A percentile compares a stretch with the other conserved stretches of the same genome.
phyloP scores from a whole-genome alignment of 2,797 vertebrate species.

The Galaxias olidus region DNA sequence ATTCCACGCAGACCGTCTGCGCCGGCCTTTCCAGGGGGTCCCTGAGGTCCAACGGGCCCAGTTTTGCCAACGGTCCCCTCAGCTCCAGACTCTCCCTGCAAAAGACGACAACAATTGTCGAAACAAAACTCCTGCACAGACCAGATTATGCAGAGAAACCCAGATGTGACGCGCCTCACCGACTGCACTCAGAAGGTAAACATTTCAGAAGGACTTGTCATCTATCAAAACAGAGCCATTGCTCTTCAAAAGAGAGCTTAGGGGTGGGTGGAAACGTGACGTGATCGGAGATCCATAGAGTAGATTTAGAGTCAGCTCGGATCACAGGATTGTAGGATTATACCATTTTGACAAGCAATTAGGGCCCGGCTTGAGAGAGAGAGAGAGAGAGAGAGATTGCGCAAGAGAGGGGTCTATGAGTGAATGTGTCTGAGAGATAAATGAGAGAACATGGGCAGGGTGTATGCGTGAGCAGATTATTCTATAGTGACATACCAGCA shows the following conservation, averaged over 20 bases:
- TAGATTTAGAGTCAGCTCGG: slow-evolving; percentile 52
- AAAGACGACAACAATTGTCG: slow-evolving; percentile 28
- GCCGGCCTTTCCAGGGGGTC: slow-evolving; percentile 89
- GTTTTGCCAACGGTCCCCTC: slow-evolving; percentile 95
- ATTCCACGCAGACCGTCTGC: slow-evolving; percentile 95
- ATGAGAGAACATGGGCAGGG: not conserved
- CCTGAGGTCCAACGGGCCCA: slow-evolving; percentile 93
- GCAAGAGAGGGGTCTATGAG: not conserved
- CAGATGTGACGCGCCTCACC: not conserved
- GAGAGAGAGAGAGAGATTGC: not conserved
- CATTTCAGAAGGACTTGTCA: not conserved
- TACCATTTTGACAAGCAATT: slow-evolving; percentile 71
- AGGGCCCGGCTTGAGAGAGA: slow-evolving; percentile 42
- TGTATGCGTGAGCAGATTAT: slow-evolving; percentile 18
- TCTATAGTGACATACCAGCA: no score
- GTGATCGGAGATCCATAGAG: slow-evolving; percentile 30
- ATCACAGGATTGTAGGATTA: slow-evolving; percentile 55
- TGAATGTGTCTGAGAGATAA: not conserved
- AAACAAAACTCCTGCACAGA: no score
- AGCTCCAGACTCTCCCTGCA: slow-evolving; percentile 90
- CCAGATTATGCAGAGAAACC: no score
- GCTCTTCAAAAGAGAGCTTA: slow-evolving; percentile 1
- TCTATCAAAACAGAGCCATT: not conserved
- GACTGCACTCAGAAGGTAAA: not conserved
- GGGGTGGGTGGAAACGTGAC: slow-evolving; percentile 21